Evolutionary conservation across 2,888 invertebrate species (phyloP), one percentile per base, ranked within the genome.

Genomic region (Eristalinus sepulchralis): DNA sequence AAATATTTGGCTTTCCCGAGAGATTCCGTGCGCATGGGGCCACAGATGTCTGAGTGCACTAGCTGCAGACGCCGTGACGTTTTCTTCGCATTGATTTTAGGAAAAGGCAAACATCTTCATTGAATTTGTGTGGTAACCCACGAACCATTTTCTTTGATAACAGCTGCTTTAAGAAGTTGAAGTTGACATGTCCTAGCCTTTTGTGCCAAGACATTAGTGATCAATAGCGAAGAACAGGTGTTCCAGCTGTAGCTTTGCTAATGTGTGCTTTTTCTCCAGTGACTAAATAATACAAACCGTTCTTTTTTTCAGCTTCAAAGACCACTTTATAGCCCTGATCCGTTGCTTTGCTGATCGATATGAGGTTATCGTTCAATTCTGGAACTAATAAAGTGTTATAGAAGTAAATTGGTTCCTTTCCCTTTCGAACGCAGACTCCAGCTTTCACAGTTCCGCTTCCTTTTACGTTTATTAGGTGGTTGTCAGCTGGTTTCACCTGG

Each of bases 51-150:
- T 27, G 2, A 60, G 60, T 27, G 27, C 11, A 55, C 13, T 6
- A 55, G n/a, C 13, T 55, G 55, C 55, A 55, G 22, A 6, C 8
- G 55, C 22, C 11, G 20, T 13, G 22, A 55, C 13, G 55, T 55
- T 55, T 55, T 55, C 55, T 55, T 55, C 22, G 2, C 55, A 34
- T 34, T 34, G 34, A 1, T 34, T 24, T 10, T 34, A 1, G 34
- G 34, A 34, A 34, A 9, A 3, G 34, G 34, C 6, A 6, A 24
- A 17, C 13, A 47, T 71, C 47, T 9, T 71, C 62, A 1, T 60
- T 71, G 39, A 71, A 71, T 53, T 57, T 73, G 31, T 73, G 24
- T 22, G 73, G 73, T 20, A 76, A 20, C 34, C 67, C 76, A 11
- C 47, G n/a, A 10, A 76, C 59, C 59, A 67, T 76, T 6, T 67